Evolutionary conservation across 2,797 vertebrate genomes (phyloP), one percentile per base, ranked within the genome.

Genomic region (Esox masquinongy): DNA sequence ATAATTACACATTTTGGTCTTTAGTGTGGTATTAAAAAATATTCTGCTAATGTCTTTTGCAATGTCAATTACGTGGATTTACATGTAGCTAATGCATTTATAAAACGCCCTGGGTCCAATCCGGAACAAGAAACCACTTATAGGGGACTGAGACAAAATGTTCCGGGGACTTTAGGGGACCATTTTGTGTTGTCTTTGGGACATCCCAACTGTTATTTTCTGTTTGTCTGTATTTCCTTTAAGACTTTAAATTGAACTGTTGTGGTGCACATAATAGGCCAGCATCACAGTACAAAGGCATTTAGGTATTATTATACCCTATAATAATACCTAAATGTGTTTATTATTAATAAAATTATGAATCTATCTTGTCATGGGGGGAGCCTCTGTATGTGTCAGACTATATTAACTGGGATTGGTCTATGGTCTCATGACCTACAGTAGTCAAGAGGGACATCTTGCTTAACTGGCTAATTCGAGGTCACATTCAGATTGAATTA

Each of bases 401-500:
- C 76, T 81, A 34, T 76, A 74, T 83, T 80, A 61, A 81, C 39
- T 66, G 72, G 80, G 75, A 81, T 79, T 72, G 59, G 71, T 70
- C 22, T 53, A 70, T 76, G 70, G 74, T 77, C 71, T 72, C 75
- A 77, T 78, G 77, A 74, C 49, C 70, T 53, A 39, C 36, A 39
- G 36, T 39, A 68, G 74, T 74, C 73, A 79, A 59, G 43, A 47
- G 75, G 74, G 76, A 80, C 70, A 75, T 83, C 74, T 73, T 76
- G 79, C 77, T 75, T 83, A 43, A 17, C 72, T 43, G n/a, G 59
- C 81, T 83, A 82, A 90, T 86, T 85, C 72, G 81, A 84, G 80
- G 67, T 31, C 73, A 61, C 56, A 84, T 80, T 88, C 79, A 39
- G 73, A 87, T 81, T 79, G 73, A 88, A 83, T 90, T 85, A 79